phyloP scores from a whole-genome alignment of 2,797 vertebrate species.

The Tapirus indicus region DNA sequence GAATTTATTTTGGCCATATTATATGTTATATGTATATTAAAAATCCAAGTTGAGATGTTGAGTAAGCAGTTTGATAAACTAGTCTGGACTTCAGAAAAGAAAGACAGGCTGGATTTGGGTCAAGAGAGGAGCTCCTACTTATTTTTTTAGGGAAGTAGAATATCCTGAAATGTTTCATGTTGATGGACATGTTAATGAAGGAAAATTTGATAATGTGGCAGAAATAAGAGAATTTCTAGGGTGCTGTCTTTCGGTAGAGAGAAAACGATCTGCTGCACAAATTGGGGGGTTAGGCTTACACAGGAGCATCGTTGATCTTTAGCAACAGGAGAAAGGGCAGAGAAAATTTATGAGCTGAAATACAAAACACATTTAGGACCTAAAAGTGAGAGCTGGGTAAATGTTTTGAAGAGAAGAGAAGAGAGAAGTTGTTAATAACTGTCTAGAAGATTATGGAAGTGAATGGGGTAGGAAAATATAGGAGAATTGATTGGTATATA shows the following conservation, averaged over 20 bases:
- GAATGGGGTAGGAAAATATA: not conserved
- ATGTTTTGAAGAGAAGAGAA: not conserved
- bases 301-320: not conserved
- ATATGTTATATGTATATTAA: not conserved
- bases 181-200: not conserved
- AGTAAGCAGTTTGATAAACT: not conserved
- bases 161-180: not conserved
- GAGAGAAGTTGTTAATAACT: not conserved
- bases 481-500: too few species aligned
- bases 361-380: not conserved
- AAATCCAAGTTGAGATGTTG: not conserved
- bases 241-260: not conserved
- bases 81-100: not conserved
- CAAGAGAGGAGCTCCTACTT: not conserved
- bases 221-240: not conserved
- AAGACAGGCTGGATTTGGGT: not conserved
- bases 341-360: not conserved
- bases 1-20: not conserved
- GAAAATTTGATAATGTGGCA: not conserved
- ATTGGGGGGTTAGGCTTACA: rapidly evolving
- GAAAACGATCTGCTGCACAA: not conserved
- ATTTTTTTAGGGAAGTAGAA: not conserved
- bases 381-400: not conserved
- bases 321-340: not conserved
- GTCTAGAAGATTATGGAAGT: not conserved